Evolutionary conservation across 2,888 invertebrate species (phyloP), one percentile per base, ranked within the genome.

Genomic region (Cloeon dipterum): DNA sequence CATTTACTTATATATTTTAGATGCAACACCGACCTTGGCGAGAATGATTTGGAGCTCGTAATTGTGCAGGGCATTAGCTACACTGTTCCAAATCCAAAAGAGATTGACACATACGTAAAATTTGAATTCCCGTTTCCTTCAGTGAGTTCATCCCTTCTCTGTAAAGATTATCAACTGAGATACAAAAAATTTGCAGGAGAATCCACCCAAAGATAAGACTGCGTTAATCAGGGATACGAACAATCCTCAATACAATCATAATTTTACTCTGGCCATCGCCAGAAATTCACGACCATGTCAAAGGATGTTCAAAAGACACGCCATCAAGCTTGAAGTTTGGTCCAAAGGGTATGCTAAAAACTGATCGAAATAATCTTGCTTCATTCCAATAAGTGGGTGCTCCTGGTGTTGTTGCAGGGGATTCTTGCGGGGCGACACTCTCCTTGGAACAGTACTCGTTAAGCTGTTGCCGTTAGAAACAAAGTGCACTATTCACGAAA

Each of bases 61-160:
- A 69, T 93, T 42, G 66, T 88, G 2, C 70, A 86, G 46, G 93
- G 93, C 34, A 72, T 91, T 41, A 82, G 82, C 46, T 88, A 81
- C 58, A 73, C 70, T 54, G 81, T 82, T 33, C 59, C 71, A 38
- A 76, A 79, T 54, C 74, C 85, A 0, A 79, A 79, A 51, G 88
- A 91, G 41, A 66, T 88, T 20, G 89, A 93, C 50, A 89, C 93
- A 0, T 94, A 83, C 51, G 81, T 96, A 10, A 83, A 78, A 52
- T 76, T 79, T 49, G 91, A 93, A 51, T 85, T 94, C 54, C 91
- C 93, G 0, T 86, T 70, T 56, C 89, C 89, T 17, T 70, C 69
- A 52, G 83, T 82, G 53, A 62, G 65, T 56, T 42, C 26, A 36
- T 20, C 14, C 18, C 17, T 36, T 14, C 3, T 16, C 13, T 13